Percentiles rank a stretch among this genome's conserved stretches.
Evolutionary conservation across 2,113 vertebrate species (phyloP).

Genomic region (Monopterus albus): DNA sequence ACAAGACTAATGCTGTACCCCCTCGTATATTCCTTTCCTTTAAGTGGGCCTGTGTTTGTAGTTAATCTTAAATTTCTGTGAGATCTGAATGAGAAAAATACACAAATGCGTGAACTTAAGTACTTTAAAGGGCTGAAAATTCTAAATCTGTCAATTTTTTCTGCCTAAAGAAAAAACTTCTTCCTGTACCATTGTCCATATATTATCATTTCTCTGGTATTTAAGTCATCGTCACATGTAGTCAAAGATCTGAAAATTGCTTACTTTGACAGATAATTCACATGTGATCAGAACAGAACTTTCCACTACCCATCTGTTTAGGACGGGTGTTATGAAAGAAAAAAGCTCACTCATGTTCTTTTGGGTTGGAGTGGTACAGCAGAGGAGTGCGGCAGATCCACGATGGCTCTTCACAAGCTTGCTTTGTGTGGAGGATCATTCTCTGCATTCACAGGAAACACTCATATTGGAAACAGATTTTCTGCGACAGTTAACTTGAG

Average conservation of each 20-base stretch:
- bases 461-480: slow-evolving; percentile 90
- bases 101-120: neutral
- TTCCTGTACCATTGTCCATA: neutral
- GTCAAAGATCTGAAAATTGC: neutral
- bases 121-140: neutral
- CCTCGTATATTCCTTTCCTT: neutral
- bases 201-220: neutral
- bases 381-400: slow-evolving; percentile 69
- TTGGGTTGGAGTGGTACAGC: neutral
- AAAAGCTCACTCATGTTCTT: neutral
- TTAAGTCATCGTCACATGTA: neutral
- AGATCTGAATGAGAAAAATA: neutral
- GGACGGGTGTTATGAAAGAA: neutral
- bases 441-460: slow-evolving; percentile 88
- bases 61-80: neutral
- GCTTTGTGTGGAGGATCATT: slow-evolving; percentile 84
- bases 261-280: neutral
- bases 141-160: neutral
- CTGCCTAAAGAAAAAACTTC: neutral
- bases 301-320: slow-evolving; percentile 3
- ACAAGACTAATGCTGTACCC: neutral
- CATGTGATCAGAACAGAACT: neutral
- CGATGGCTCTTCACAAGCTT: slow-evolving; percentile 68
- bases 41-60: neutral
- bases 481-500: slow-evolving; percentile 71